Percentiles rank a stretch among this genome's conserved stretches.
phyloP scores from a whole-genome alignment of 2,113 vertebrate species.

The Carollia perspicillata region DNA sequence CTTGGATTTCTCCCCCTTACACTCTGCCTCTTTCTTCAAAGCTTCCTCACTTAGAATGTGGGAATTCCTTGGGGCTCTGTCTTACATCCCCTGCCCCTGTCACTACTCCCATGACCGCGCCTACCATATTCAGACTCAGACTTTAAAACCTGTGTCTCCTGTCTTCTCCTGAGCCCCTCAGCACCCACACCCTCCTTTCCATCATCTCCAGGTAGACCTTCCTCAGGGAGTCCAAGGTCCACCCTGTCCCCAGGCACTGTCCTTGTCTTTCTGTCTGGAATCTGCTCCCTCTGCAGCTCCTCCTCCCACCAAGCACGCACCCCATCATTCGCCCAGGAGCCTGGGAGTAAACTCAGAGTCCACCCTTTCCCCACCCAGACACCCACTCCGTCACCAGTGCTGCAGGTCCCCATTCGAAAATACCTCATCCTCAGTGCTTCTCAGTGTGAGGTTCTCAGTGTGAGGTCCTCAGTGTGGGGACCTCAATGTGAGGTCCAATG shows the following conservation, averaged over 20 bases:
- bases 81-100: neutral
- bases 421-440: neutral
- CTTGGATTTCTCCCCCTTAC: neutral
- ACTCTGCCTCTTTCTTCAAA: neutral
- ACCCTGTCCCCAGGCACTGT: neutral
- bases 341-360: neutral
- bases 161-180: neutral
- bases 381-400: too few relatives aligned
- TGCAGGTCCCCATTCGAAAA: neutral
- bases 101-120: neutral
- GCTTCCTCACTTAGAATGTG: neutral
- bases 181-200: neutral
- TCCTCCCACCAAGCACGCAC: neutral
- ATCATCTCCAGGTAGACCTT: neutral
- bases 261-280: neutral
- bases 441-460: too few relatives aligned
- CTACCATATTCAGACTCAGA: neutral
- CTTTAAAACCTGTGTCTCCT: neutral
- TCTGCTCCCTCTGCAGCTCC: neutral
- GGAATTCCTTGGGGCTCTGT: neutral
- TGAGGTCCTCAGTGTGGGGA: too few relatives aligned
- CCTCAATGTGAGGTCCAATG: neutral
- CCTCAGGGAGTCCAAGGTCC: neutral
- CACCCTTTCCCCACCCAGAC: neutral
- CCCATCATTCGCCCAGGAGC: neutral